Percentiles rank a stretch among this genome's conserved stretches.
phyloP scores from a whole-genome alignment of 2,888 invertebrate genomes.

The Tenodera sinensis region DNA sequence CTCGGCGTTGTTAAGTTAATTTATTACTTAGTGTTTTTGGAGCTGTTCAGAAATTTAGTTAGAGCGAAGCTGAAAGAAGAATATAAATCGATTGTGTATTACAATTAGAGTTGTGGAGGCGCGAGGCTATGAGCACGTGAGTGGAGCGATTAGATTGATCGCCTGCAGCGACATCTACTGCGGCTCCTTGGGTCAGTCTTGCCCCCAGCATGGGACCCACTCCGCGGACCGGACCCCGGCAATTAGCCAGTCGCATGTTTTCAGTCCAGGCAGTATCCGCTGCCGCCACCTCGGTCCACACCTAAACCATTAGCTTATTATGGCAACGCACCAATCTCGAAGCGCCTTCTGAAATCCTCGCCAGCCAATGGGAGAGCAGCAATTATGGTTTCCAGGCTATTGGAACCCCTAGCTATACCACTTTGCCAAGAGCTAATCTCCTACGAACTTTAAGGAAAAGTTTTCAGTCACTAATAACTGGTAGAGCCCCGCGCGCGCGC shows the following conservation, averaged over 20 bases:
- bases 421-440: conserved; percentile 10
- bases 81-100: neutral
- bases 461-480: conserved; percentile 13
- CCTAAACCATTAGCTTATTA: conserved; percentile 22
- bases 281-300: conserved; percentile 10
- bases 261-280: neutral
- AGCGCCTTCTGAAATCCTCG: conserved; percentile 17
- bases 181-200: neutral
- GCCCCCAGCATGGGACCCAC: neutral
- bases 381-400: conserved; percentile 23
- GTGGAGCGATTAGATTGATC: neutral
- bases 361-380: conserved; percentile 22
- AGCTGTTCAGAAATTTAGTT: neutral
- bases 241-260: neutral
- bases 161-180: neutral
- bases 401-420: conserved; percentile 1
- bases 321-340: conserved; percentile 22
- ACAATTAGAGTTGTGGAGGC: neutral
- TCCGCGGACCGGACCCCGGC: neutral
- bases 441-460: conserved; percentile 2
- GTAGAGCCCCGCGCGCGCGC: neutral
- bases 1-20: too few relatives aligned
- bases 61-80: neutral
- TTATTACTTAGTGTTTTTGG: neutral
- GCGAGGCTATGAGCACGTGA: neutral